A percentile compares a stretch with the other conserved stretches of the same genome.
These are phyloP conservation scores for Micropoecilia bifurca DNA, from an alignment of 2,797 vertebrate species.

Conservation along the genomic window DNA sequence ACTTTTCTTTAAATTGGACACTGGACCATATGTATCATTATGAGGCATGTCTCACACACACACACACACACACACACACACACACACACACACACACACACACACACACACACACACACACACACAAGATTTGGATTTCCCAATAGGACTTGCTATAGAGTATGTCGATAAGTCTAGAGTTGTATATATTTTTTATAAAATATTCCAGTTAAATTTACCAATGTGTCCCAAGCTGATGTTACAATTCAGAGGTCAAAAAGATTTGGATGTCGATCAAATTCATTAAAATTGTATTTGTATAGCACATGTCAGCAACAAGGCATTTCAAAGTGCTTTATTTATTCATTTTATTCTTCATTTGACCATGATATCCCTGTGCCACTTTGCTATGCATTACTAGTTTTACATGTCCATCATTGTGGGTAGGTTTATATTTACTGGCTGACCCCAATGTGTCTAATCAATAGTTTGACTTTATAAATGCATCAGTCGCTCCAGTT, in stretches of 20 bases:
- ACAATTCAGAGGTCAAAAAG: not conserved
- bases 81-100: no score
- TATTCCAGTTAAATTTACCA: not conserved
- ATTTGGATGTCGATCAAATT: not conserved
- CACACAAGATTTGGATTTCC: no score
- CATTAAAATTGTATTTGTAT: no score
- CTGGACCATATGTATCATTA: not conserved
- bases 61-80: no score
- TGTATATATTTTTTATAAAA: not conserved
- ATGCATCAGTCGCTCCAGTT: not conserved
- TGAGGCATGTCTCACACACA: not conserved
- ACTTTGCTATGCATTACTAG: not conserved
- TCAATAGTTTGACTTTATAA: not conserved
- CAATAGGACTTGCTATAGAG: not conserved
- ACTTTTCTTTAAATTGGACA: not conserved
- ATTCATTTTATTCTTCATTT: not conserved
- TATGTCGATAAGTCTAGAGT: not conserved
- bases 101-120: no score
- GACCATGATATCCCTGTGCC: not conserved
- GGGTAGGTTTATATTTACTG: not conserved
- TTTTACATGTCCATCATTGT: not conserved
- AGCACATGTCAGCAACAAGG: no score
- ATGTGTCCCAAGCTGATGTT: not conserved
- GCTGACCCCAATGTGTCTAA: not conserved
- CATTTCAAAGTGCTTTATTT: not conserved